Percentiles rank a stretch among this genome's conserved stretches.
phyloP scores from a whole-genome alignment of 37 sponge, comb jelly and placozoan genomes.

The Chondrosia reniformis region DNA sequence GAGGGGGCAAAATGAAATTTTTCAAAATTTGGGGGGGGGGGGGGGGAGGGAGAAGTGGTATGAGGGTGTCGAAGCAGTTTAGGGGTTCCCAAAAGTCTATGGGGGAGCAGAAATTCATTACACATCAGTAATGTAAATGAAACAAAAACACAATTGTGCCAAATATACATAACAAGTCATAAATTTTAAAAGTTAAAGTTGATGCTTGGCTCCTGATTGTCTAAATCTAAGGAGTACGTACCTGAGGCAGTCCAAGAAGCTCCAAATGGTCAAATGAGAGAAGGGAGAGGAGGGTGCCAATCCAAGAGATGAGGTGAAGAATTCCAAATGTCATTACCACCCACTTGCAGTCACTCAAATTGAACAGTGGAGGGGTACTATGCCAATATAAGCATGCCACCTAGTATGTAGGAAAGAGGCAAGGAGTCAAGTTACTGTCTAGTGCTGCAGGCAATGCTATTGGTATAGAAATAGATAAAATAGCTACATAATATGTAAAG shows the following conservation, averaged over 20 bases:
- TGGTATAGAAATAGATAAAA: too few relatives aligned
- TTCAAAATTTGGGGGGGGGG: too few relatives aligned
- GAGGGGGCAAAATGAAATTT: too few relatives aligned
- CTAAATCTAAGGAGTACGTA: background rate
- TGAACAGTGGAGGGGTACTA: conserved; percentile 9
- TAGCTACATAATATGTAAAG: too few relatives aligned
- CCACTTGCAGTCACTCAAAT: conserved; percentile 29
- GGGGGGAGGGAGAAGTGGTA: background rate
- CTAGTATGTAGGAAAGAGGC: conserved; percentile 19
- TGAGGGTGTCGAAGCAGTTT: background rate
- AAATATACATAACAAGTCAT: too few relatives aligned
- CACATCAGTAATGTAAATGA: too few relatives aligned
- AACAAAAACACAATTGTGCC: too few relatives aligned
- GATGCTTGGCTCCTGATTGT: background rate
- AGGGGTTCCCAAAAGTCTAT: too few relatives aligned
- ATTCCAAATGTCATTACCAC: conserved; percentile 11
- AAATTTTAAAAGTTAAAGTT: too few relatives aligned
- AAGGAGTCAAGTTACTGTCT: too few relatives aligned
- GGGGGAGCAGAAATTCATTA: too few relatives aligned
- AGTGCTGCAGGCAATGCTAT: too few relatives aligned
- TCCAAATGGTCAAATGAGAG: conserved; percentile 64
- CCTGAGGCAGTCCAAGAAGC: conserved; percentile 72
- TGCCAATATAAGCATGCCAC: conserved; percentile 40
- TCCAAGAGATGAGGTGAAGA: conserved; percentile 46
- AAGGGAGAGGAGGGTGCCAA: conserved; percentile 50